Evolutionary conservation across 2,888 invertebrate species (phyloP).

Genomic region (Zhengitettix transpicula): DNA sequence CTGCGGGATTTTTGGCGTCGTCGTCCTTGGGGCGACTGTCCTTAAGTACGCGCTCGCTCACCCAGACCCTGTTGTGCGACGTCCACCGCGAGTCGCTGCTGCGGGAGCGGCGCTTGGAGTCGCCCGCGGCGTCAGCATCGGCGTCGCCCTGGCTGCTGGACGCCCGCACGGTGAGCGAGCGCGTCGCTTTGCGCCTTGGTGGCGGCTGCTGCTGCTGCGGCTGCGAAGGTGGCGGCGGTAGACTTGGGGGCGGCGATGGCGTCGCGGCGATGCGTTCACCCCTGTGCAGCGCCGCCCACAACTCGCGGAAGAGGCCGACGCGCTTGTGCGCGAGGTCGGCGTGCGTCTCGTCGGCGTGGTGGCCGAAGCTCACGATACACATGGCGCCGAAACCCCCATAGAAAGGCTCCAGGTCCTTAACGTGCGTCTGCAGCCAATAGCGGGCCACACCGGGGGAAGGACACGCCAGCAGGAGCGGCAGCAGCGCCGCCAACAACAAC

Average conservation of each 20-base stretch:
- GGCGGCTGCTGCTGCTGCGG: no score
- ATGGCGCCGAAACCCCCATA: constrained; percentile 15
- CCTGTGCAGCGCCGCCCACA: no score
- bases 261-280: no score
- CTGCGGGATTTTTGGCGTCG: neutral
- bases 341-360: constrained; percentile 3
- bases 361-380: constrained; percentile 6
- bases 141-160: neutral
- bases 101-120: neutral
- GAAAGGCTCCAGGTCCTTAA: constrained; percentile 15
- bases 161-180: neutral
- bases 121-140: neutral
- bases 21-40: neutral
- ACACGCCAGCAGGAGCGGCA: constrained; percentile 14
- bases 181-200: neutral
- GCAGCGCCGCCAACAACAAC: constrained; percentile 9
- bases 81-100: no score
- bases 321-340: neutral
- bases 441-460: constrained; percentile 8
- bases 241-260: no score
- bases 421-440: constrained; percentile 19
- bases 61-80: no score
- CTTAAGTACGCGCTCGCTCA: neutral
- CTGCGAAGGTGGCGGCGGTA: no score
- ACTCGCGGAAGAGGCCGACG: no score